Conservation (phyloP, 2,113 vertebrate species). For the Pseudorasbora parva region DNA sequence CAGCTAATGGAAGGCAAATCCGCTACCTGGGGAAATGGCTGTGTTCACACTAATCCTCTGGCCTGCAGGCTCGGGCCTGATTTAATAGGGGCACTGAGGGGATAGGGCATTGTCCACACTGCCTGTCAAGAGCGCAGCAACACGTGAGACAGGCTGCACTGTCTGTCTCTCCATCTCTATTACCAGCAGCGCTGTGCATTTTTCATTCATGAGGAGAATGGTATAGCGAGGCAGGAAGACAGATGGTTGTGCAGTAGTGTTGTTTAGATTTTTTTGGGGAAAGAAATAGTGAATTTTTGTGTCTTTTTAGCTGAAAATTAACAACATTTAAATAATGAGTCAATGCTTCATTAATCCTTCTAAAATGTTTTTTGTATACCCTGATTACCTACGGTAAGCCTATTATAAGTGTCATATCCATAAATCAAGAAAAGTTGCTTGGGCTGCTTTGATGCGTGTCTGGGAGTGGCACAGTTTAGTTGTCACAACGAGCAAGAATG, state of each 20-base stretch:
- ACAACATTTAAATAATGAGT: no score
- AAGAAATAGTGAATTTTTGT: neutral
- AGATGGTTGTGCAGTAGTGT: neutral
- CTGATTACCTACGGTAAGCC: no score
- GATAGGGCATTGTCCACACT: constrained; percentile 73
- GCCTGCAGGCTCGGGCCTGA: constrained; percentile 76
- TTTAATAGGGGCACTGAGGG: constrained; percentile 72
- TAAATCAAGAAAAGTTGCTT: no score
- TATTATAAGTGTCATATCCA: no score
- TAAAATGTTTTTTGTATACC: no score
- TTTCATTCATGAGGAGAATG: constrained; percentile 4
- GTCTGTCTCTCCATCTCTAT: constrained; percentile 31
- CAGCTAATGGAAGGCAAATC: constrained; percentile 83
- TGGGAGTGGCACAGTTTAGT: no score
- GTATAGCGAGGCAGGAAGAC: neutral
- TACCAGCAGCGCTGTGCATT: neutral
- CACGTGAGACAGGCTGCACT: constrained; percentile 67
- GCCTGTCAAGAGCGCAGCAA: constrained; percentile 70
- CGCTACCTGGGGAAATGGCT: constrained; percentile 80
- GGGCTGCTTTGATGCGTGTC: no score
- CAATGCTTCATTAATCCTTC: no score
- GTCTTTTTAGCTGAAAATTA: no score
- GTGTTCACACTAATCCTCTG: constrained; percentile 82
- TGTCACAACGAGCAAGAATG: no score
- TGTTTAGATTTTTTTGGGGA: neutral